Evolutionary conservation across 2,113 vertebrate species (phyloP).

Genomic region (Corvus cornix): DNA sequence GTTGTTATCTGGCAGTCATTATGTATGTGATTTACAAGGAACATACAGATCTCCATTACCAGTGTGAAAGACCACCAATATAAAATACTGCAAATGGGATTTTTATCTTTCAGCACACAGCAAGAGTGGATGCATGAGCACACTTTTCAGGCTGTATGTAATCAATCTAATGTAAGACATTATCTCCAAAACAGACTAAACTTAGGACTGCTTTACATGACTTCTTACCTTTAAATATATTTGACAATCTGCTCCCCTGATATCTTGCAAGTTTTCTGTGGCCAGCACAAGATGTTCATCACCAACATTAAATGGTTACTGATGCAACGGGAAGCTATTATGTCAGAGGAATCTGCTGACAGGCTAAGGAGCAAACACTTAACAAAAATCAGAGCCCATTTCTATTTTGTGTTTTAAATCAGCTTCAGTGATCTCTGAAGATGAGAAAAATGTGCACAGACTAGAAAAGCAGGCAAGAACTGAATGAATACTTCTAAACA

Average conservation of each 20-base stretch:
- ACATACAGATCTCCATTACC: slow-evolving; percentile 64
- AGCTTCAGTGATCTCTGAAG: slow-evolving; percentile 2
- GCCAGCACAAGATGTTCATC: slow-evolving; percentile 21
- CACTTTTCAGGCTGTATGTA: slow-evolving; percentile 66
- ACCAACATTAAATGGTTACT: slow-evolving; percentile 9
- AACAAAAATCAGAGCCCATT: slow-evolving; percentile 68
- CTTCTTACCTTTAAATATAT: slow-evolving; percentile 63
- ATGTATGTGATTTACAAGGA: slow-evolving; percentile 78
- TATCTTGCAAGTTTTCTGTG: slow-evolving; percentile 29
- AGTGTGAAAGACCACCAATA: slow-evolving; percentile 76
- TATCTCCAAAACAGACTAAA: slow-evolving; percentile 67
- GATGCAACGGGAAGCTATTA: slow-evolving; percentile 9
- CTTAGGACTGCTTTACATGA: slow-evolving; percentile 41
- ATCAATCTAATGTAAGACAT: slow-evolving; percentile 75
- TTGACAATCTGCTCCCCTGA: slow-evolving; percentile 52
- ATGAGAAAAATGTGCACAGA: slow-evolving; percentile 1
- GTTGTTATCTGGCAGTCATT: slow-evolving; percentile 76
- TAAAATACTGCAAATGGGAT: slow-evolving; percentile 78
- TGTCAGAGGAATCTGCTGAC: slow-evolving; percentile 66
- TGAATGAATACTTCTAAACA: not conserved
- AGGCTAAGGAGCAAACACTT: slow-evolving; percentile 65
- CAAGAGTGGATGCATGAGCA: slow-evolving; percentile 63
- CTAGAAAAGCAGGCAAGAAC: not conserved
- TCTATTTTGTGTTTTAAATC: slow-evolving; percentile 65
- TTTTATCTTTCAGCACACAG: slow-evolving; percentile 79